Evolutionary conservation across 53 echinoderm and acorn worm species (phyloP).

Genomic region (Temnopleurus reevesii): DNA sequence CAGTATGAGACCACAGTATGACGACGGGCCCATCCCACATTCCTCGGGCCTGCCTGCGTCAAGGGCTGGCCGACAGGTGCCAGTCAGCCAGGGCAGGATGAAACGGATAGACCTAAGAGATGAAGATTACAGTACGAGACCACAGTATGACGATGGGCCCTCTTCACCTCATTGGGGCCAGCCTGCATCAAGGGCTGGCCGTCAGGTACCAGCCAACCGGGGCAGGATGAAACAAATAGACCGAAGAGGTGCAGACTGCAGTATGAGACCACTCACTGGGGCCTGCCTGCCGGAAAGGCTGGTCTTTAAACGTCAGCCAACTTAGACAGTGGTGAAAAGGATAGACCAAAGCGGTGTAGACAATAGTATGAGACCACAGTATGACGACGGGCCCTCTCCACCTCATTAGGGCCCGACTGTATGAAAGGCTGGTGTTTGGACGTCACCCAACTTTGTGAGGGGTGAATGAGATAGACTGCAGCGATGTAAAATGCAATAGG

Average conservation of each 20-base stretch:
- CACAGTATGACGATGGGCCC: conserved; percentile 54
- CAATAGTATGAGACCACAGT: too few relatives aligned
- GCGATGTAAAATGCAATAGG: too few relatives aligned
- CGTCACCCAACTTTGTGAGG: too few relatives aligned
- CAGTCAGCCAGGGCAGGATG: background rate
- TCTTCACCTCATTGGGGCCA: conserved; percentile 81
- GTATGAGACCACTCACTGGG: too few relatives aligned
- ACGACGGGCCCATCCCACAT: conserved; percentile 85
- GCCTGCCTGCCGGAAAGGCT: too few relatives aligned
- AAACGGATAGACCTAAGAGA: background rate
- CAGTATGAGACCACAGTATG: too few relatives aligned
- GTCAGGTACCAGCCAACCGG: conserved; percentile 48
- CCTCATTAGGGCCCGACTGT: background rate
- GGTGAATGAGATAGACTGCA: too few relatives aligned
- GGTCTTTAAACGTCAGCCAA: too few relatives aligned
- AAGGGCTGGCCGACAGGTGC: conserved; percentile 73
- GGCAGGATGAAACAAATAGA: background rate
- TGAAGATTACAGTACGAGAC: conserved; percentile 53
- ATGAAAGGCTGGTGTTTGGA: too few relatives aligned
- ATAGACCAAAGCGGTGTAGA: too few relatives aligned
- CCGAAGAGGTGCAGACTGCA: conserved; percentile 27
- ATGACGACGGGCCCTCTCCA: too few relatives aligned
- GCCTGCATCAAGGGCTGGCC: conserved; percentile 76
- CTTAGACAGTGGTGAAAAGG: too few relatives aligned
- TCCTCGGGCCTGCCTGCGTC: conserved; percentile 73